Conservation (phyloP, 2,113 vertebrate genomes). For the Tupaia chinensis region DNA sequence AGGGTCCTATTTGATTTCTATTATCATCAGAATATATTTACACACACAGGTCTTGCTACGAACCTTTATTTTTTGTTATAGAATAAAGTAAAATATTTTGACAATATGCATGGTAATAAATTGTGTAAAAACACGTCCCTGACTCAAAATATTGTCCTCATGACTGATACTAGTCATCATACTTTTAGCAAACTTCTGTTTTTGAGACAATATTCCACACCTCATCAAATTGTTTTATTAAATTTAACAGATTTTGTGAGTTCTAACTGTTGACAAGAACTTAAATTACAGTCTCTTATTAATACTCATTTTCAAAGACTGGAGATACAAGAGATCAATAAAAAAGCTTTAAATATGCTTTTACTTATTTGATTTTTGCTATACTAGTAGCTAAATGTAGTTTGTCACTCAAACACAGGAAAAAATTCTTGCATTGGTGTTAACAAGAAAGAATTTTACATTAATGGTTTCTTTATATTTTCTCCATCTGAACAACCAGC, state of each 20-base stretch:
- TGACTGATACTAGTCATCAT: constrained; percentile 8
- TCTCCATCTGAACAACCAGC: constrained; percentile 90
- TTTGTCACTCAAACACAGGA: constrained; percentile 65
- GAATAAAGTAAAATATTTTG: background rate
- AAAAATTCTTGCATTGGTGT: constrained; percentile 64
- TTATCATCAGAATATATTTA: constrained; percentile 64
- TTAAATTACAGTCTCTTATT: constrained; percentile 39
- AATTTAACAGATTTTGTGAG: constrained; percentile 50
- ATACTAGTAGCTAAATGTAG: constrained; percentile 35
- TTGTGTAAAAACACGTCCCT: constrained; percentile 2
- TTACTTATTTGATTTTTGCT: constrained; percentile 68
- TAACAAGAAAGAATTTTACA: constrained; percentile 77
- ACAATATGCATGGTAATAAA: constrained; percentile 37
- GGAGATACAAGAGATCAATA: constrained; percentile 57
- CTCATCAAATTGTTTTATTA: constrained; percentile 25
- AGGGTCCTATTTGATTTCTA: constrained; percentile 59
- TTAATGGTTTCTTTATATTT: constrained; percentile 82
- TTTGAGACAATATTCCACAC: constrained; percentile 37
- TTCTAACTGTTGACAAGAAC: constrained; percentile 44
- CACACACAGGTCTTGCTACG: background rate
- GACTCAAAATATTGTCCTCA: constrained; percentile 25
- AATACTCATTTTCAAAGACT: constrained; percentile 68
- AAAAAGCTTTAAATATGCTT: constrained; percentile 60
- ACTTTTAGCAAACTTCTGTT: background rate
- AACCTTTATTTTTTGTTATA: constrained; percentile 47